Evolutionary conservation across 2,888 invertebrate species (phyloP).

Genomic region (Lasioglossum marginatum): DNA sequence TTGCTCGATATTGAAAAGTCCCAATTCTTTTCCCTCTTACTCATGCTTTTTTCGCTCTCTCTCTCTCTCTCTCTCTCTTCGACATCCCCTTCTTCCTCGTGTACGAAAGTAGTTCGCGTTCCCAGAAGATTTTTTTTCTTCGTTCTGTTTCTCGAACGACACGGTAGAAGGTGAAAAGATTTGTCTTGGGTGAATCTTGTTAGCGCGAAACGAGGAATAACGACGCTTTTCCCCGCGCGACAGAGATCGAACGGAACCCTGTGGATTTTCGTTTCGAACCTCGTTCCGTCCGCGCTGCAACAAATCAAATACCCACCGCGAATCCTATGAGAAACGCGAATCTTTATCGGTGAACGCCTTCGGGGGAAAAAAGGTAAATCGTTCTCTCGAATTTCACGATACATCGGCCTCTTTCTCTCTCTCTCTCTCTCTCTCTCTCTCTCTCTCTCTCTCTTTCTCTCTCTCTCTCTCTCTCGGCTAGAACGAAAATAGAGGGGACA

Average conservation of each 20-base stretch:
- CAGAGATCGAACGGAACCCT: background rate
- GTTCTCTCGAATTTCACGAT: slow-evolving; percentile 4
- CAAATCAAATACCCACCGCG: slow-evolving; percentile 15
- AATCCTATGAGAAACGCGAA: background rate
- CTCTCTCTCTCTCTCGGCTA: background rate
- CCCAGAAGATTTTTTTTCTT: background rate
- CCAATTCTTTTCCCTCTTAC: slow-evolving; percentile 44
- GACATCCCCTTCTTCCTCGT: no score
- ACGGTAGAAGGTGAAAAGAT: slow-evolving; percentile 33
- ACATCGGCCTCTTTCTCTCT: background rate
- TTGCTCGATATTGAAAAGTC: slow-evolving; percentile 68
- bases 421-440: no score
- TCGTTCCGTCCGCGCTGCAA: background rate
- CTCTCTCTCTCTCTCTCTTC: no score
- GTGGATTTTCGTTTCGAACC: slow-evolving; percentile 12
- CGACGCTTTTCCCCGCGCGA: background rate
- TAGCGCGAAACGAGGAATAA: slow-evolving; percentile 16
- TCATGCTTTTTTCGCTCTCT: no score
- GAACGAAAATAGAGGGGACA: background rate
- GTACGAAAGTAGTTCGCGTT: background rate
- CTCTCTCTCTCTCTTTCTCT: no score
- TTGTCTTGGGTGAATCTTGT: slow-evolving; percentile 22
- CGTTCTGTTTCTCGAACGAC: slow-evolving; percentile 31
- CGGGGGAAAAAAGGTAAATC: background rate
- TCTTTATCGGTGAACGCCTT: background rate